Conservation (phyloP, 2,888 invertebrate species). For the Theodoxus fluviatilis region DNA sequence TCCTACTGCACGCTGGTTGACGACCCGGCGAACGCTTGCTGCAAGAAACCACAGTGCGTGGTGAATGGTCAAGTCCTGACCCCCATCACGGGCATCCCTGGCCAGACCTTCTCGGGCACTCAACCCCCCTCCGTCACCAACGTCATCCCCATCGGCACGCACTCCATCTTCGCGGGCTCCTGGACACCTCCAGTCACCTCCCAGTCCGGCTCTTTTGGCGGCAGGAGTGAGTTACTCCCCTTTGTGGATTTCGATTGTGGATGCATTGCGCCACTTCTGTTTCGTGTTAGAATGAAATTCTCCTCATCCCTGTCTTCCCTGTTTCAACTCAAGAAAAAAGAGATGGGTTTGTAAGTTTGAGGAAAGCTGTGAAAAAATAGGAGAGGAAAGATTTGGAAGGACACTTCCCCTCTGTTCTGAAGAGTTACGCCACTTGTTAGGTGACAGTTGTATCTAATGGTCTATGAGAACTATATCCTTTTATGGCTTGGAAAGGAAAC, state of each 20-base stretch:
- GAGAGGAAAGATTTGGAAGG: too few species aligned
- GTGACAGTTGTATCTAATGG: too few species aligned
- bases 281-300: too few species aligned
- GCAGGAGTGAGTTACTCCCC: conserved; percentile 26
- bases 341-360: too few species aligned
- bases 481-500: too few species aligned
- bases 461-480: too few species aligned
- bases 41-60: conserved; percentile 40
- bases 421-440: too few species aligned
- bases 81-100: conserved; percentile 33
- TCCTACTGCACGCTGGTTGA: conserved; percentile 39
- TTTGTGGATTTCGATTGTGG: not conserved
- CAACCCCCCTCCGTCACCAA: conserved; percentile 40
- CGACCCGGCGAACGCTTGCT: conserved; percentile 46
- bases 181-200: conserved; percentile 12
- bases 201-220: conserved; percentile 18
- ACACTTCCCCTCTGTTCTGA: too few species aligned
- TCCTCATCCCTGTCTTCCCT: too few species aligned
- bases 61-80: conserved; percentile 38
- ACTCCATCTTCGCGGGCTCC: conserved; percentile 43
- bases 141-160: conserved; percentile 48
- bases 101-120: conserved; percentile 38
- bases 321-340: too few species aligned
- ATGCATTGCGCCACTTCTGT: not conserved
- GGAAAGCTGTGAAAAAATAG: too few species aligned